phyloP scores from a whole-genome alignment of 1,140 invertebrate genomes.

The Lordiphosa stackelbergi region DNA sequence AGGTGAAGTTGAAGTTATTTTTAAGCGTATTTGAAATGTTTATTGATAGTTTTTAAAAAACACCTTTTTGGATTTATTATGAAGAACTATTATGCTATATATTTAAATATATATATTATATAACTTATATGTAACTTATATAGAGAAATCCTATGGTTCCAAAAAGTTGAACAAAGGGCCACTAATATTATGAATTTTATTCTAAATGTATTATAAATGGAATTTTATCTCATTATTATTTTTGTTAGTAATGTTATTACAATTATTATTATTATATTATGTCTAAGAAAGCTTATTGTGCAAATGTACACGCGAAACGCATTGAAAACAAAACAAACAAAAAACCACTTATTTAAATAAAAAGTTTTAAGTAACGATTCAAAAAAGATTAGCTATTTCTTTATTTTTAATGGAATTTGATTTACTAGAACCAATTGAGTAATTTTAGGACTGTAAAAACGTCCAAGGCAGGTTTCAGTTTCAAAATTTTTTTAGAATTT shows the following conservation, averaged over 20 bases:
- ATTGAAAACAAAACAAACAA: constrained; percentile 64
- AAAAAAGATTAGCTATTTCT: background rate
- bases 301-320: constrained; percentile 73
- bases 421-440: no score
- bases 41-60: constrained; percentile 57
- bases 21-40: constrained; percentile 38
- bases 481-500: no score
- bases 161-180: constrained; percentile 46
- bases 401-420: no score
- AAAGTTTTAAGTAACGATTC: constrained; percentile 59
- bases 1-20: constrained; percentile 49
- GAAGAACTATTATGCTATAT: constrained; percentile 38
- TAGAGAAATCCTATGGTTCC: constrained; percentile 50
- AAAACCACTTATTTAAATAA: constrained; percentile 61
- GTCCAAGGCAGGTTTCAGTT: no score
- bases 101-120: constrained; percentile 31
- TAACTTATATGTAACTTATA: constrained; percentile 30
- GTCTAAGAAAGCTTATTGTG: constrained; percentile 68
- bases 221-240: constrained; percentile 62
- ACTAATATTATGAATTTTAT: constrained; percentile 69
- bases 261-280: constrained; percentile 62
- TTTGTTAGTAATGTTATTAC: constrained; percentile 75
- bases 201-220: constrained; percentile 64
- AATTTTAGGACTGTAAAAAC: no score
- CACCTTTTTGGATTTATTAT: constrained; percentile 53